phyloP scores from a whole-genome alignment of 2,888 invertebrate species.

The Mechanitis messenoides region DNA sequence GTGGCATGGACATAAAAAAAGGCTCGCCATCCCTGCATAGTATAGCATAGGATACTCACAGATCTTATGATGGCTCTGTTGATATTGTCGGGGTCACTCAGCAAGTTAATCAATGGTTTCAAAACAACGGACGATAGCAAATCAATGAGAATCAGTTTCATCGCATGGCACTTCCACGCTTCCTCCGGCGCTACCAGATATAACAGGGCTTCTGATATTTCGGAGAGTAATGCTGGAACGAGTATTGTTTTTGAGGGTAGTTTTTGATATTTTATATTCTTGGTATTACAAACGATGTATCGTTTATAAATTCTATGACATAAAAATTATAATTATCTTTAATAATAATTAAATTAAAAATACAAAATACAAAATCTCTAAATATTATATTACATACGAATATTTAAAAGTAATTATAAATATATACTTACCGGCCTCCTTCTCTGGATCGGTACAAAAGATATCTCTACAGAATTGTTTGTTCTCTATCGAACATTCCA shows the following conservation, averaged over 20 bases:
- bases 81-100: slow-evolving; percentile 93
- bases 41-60: slow-evolving; percentile 73
- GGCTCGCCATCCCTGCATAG: no score
- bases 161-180: slow-evolving; percentile 88
- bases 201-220: slow-evolving; percentile 87
- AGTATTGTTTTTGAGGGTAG: background rate
- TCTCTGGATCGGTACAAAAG: slow-evolving; percentile 82
- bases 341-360: no score
- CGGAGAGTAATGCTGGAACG: slow-evolving; percentile 84
- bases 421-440: slow-evolving; percentile 74
- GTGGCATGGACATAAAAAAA: no score
- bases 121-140: slow-evolving; percentile 85
- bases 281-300: no score
- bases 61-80: slow-evolving; percentile 92
- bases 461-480: slow-evolving; percentile 86
- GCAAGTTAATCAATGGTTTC: slow-evolving; percentile 80
- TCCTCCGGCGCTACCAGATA: slow-evolving; percentile 89
- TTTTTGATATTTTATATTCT: background rate
- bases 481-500: slow-evolving; percentile 91
- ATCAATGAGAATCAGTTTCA: slow-evolving; percentile 84
- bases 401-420: no score
- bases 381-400: no score
- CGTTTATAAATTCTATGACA: no score
- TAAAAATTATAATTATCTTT: no score
- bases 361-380: no score